These are phyloP conservation scores for Caenorhabditis sp. DNA, from an alignment of 2,888 invertebrate genomes.

Conservation along the genomic window DNA sequence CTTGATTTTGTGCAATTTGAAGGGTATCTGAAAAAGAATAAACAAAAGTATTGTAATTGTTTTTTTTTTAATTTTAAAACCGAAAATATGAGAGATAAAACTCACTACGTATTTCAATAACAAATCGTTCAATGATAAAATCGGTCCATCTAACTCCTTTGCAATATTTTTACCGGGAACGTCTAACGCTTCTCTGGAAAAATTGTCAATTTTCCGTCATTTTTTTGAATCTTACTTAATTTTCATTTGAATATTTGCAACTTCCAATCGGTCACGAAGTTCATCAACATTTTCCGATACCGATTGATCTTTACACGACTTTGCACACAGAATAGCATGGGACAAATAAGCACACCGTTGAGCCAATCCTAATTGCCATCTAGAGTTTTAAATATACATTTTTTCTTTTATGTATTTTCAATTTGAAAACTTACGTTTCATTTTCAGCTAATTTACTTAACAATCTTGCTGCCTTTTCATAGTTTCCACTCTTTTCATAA, in stretches of 20 bases:
- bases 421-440: constrained; percentile 67
- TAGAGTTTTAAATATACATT: constrained; percentile 72
- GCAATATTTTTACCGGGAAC: constrained; percentile 17
- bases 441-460: constrained; percentile 84
- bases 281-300: constrained; percentile 83
- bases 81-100: not conserved
- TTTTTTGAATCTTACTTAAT: constrained; percentile 37
- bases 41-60: not conserved
- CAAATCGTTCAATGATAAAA: constrained; percentile 44
- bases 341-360: constrained; percentile 90
- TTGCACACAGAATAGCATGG: constrained; percentile 91
- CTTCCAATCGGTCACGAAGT: constrained; percentile 90
- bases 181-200: constrained; percentile 27
- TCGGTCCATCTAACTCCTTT: constrained; percentile 37
- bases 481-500: constrained; percentile 90
- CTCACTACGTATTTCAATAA: constrained; percentile 38
- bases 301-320: constrained; percentile 76
- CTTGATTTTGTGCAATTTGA: constrained; percentile 79
- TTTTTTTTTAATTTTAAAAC: not conserved
- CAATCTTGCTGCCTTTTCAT: constrained; percentile 85
- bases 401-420: not conserved
- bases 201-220: not conserved
- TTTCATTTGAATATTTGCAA: constrained; percentile 79
- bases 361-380: constrained; percentile 80
- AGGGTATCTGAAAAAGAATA: constrained; percentile 34